Evolutionary conservation across 2,797 vertebrate species (phyloP).

Genomic region (Numenius phaeopus): DNA sequence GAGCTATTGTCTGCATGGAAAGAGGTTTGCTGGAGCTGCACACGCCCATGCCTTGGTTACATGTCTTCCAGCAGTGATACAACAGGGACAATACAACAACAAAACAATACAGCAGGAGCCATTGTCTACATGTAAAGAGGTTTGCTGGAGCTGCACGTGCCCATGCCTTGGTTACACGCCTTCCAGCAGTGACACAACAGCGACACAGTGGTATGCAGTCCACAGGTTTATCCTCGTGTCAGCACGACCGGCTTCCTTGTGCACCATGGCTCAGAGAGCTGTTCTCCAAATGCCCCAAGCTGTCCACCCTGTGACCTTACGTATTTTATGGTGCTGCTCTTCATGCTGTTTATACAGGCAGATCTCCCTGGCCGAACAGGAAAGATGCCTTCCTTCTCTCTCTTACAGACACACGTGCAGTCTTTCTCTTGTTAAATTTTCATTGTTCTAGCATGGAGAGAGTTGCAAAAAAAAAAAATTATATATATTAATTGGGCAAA

Average conservation of each 20-base stretch:
- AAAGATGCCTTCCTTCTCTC: background rate
- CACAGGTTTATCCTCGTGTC: background rate
- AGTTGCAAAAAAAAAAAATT: background rate
- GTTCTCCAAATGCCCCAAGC: background rate
- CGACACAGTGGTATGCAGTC: background rate
- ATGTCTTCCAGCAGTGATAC: background rate
- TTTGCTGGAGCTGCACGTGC: background rate
- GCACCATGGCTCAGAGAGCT: background rate
- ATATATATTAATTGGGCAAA: background rate
- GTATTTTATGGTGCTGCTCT: background rate
- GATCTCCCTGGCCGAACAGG: background rate
- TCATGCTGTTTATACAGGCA: background rate
- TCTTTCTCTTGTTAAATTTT: background rate
- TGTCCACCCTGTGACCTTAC: background rate
- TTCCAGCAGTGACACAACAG: background rate
- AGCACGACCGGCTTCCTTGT: background rate
- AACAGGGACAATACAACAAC: background rate
- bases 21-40: background rate
- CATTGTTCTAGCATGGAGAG: background rate
- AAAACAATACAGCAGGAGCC: background rate
- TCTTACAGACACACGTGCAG: fast-evolving
- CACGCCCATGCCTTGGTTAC: background rate
- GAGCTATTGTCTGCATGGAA: background rate
- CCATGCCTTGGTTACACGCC: fast-evolving
- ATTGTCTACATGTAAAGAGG: background rate